Evolutionary conservation across 2,888 invertebrate genomes (phyloP), one percentile per base, ranked within the genome.

Genomic region (Agonopterix subpropinquella): DNA sequence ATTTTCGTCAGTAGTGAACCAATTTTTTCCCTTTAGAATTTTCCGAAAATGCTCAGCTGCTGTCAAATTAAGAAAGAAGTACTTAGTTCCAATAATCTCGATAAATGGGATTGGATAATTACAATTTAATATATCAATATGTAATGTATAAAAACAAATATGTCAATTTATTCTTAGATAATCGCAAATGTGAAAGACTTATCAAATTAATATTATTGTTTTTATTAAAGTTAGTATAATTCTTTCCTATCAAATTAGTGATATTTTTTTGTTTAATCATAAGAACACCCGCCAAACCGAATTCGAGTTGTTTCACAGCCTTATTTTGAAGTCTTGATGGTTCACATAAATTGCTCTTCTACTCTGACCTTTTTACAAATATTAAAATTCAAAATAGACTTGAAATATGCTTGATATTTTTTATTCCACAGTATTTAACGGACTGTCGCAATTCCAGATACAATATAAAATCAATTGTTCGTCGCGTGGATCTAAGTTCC

Each of bases 281-380:
- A 60, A 59, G 59, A 64, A 57, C 42, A 47, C 50, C 62, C 54
- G 77, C 77, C 68, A 70, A 79, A 85, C 81, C 80, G 77, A 81
- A 79, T 68, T 70, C 61, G 54, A 68, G 80, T 80, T 82, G 74
- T 77, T 81, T 86, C 87, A 87, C 87, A 87, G 87, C 87, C 87
- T 80, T 81, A 65, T 70, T 62, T 63, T 4, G 62, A 78, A 80
- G 83, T 86, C 83, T 85, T 80, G 80, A 74, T 81, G 73, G 70
- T 80, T 56, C 51, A 54, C 61, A 67, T 59, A 70, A 66, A 66
- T 67, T 68, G 61, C 52, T 64, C 55, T 58, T 53, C 36, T 58
- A 65, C 76, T 71, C 81, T 79, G 80, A 65, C 77, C 74, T 62
- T 39, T 11, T 39, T n/a, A 39, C 39, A 39, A 11, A 28, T 28